Base-by-base conservation (phyloP, 2,888 invertebrate species). In the Andrena praecox region DNA sequence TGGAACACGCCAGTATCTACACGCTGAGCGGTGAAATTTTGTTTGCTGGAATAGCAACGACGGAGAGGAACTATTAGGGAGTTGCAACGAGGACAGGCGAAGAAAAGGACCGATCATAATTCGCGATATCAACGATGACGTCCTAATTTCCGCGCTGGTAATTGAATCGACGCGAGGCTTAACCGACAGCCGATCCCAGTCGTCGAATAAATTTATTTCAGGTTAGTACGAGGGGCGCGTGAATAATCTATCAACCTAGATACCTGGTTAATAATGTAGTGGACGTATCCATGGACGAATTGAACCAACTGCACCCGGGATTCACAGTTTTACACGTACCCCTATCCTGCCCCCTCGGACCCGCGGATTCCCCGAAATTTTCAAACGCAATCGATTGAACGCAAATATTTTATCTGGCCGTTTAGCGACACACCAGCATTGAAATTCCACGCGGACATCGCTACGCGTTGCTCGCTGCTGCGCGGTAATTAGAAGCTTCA, bases 191-290 rank as follows among this genome's bases (percentile, higher is more conserved):
- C 60, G 77, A 56, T 77, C 50, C 59, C 74, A 20, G 71, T 81
- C 80, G 78, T 71, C 77, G 84, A 87, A 85, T 85, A 82, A 87
- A 87, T 85, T 85, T 82, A 87, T 85, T 78, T 67, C 77, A 62
- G 66, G 68, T 80, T 81, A 84, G 62, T 80, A 77, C 80, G 67
- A 29, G 56, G 56, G 29, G 20, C 59, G 20, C 71, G 66, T 72
- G 67, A 68, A 83, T 85, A 67, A 72, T 80, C 56, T 79, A 80
- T 81, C 83, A 56, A 56, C 24, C 77, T 69, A 63, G 67, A 67
- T 54, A 56, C 64, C 68, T 63, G 31, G 74, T 80, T 87, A 82
- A 85, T 85, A 82, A 83, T 76, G 74, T 52, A 35, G 24, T 33
- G 62, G 63, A 64, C 75, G 66, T 52, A 42, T 4, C 42, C 60